Conservation (phyloP, 1,140 invertebrate species). For the Temnothorax nylanderi region DNA sequence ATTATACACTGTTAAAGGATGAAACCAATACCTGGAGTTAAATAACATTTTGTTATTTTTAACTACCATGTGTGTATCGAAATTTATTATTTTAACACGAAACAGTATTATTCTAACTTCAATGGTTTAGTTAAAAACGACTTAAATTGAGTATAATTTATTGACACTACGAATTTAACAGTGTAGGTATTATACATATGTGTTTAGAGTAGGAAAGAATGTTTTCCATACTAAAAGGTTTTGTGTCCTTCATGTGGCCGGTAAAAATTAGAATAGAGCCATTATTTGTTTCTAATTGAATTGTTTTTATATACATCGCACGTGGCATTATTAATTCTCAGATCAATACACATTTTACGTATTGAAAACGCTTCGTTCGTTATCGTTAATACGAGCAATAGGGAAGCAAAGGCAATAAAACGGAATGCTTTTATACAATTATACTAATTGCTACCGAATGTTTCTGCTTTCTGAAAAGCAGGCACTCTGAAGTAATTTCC, state of each 20-base stretch:
- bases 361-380: not conserved
- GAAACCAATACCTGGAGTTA: too few species aligned
- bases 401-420: not conserved
- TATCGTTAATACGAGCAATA: not conserved
- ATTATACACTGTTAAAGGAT: not conserved
- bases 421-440: not conserved
- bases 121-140: too few species aligned
- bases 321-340: not conserved
- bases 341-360: not conserved
- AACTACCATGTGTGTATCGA: too few species aligned
- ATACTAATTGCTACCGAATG: not conserved
- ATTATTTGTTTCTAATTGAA: not conserved
- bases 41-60: too few species aligned
- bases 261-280: not conserved
- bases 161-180: too few species aligned
- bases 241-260: not conserved
- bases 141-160: too few species aligned
- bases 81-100: too few species aligned
- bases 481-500: not conserved
- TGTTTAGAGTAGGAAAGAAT: too few species aligned
- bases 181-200: too few species aligned
- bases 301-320: not conserved
- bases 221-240: too few species aligned
- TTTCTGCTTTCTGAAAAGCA: not conserved
- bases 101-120: too few species aligned